phyloP scores from a whole-genome alignment of 1,140 invertebrate genomes.

The Lepidurus apus region DNA sequence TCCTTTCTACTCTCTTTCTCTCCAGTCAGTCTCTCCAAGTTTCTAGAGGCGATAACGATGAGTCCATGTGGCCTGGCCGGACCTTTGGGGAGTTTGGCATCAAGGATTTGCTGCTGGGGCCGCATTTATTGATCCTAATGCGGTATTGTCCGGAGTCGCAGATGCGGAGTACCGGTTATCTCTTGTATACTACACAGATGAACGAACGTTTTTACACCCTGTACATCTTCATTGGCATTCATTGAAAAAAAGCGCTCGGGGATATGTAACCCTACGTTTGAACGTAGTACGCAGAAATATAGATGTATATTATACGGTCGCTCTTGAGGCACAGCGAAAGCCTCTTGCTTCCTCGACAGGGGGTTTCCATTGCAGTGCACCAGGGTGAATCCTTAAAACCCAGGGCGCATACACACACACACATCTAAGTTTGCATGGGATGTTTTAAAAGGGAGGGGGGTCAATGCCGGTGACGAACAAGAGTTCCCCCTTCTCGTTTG shows the following conservation, averaged over 20 bases:
- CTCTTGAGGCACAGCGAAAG: neutral
- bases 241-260: neutral
- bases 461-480: neutral
- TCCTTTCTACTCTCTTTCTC: neutral
- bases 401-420: neutral
- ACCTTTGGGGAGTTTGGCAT: neutral
- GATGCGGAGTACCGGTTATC: conserved; percentile 17
- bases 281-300: neutral
- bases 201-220: neutral
- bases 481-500: neutral
- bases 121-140: conserved; percentile 22
- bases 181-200: neutral
- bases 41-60: neutral
- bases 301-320: neutral
- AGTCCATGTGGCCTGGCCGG: neutral
- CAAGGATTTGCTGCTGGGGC: neutral
- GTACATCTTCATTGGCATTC: neutral
- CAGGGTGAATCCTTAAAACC: neutral
- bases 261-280: neutral
- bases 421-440: neutral
- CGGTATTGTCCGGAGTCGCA: conserved; percentile 6
- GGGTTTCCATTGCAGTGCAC: conserved; percentile 17
- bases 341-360: neutral
- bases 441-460: neutral
- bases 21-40: too few relatives aligned